Base-by-base conservation (phyloP, 2,888 invertebrate genomes). In the Ectropis crepuscularia region DNA sequence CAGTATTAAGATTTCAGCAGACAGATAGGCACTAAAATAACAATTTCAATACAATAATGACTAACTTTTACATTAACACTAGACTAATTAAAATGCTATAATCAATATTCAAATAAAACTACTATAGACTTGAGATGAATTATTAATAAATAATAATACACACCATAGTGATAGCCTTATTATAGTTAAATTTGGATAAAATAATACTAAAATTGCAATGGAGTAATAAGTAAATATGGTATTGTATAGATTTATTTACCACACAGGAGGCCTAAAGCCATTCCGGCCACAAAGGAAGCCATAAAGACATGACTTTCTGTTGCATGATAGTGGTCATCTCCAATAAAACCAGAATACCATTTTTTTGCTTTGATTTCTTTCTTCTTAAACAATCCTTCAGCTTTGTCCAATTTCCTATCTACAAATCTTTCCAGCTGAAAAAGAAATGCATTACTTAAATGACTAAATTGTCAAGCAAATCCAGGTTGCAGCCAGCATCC, bases 271-370 rank as follows among this genome's bases (percentile, higher is more conserved):
- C 97, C 97, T 78, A 97, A 81, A 61, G 96, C 96, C 79, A 97
- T 85, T 58, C 97, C 97, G 73, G 95, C 96, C 71, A 95, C 93
- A 88, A 97, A 97, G n/a, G 96, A 96, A 58, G 95, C 94, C 71
- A 96, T 76, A 85, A 97, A 97, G 69, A 97, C 94, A 77, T 97
- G 97, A 50, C 96, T 93, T 88, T 97, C 96, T 72, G 95, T 95
- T 53, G 96, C 90, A 82, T 94, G 94, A 78, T 95, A 95, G 61
- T 94, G 88, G 28, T 95, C 94, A 72, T 95, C 95, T 37, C 95
- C 95, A 72, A 94, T 94, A 50, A 96, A 82, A 70, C 94, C 94
- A 65, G 95, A 93, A 78, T 96, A 97, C 97, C 97, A 97, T 78
- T 94, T 95, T 77, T 95, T 95, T 10, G 95, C 96, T 83, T 95